These are phyloP conservation scores for Lates calcarifer DNA, from an alignment of 2,113 vertebrate species.

Conservation along the genomic window DNA sequence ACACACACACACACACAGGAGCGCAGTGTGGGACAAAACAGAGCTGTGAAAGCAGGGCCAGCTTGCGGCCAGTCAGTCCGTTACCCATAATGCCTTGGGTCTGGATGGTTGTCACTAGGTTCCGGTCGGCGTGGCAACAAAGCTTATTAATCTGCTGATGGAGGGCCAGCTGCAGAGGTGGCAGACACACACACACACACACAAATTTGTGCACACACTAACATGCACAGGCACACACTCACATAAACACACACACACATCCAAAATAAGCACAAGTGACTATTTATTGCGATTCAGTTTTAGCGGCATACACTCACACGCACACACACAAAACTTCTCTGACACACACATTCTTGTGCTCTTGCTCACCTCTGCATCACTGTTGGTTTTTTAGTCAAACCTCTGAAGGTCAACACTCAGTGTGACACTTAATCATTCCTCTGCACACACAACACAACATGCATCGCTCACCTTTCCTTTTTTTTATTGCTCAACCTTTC, in stretches of 20 bases:
- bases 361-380: constrained; percentile 57
- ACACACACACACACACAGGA: constrained; percentile 57
- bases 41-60: constrained; percentile 96
- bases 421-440: constrained; percentile 49
- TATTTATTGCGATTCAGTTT: constrained; percentile 24
- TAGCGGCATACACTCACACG: constrained; percentile 2
- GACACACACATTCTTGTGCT: constrained; percentile 77
- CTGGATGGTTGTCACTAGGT: constrained; percentile 99
- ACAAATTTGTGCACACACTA: constrained; percentile 81
- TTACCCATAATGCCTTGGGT: constrained; percentile 95
- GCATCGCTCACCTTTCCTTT: constrained; percentile 43
- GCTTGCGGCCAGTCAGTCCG: constrained; percentile 97
- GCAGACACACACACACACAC: constrained; percentile 88
- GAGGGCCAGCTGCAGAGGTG: constrained; percentile 97
- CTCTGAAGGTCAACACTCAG: constrained; percentile 61
- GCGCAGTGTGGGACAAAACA: constrained; percentile 85
- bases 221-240: constrained; percentile 9
- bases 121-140: constrained; percentile 99
- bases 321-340: constrained; percentile 34
- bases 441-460: constrained; percentile 39
- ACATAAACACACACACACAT: constrained; percentile 78
- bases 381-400: constrained; percentile 59
- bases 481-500: constrained; percentile 72
- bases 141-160: constrained; percentile 99
- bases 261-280: constrained; percentile 76